phyloP scores from a whole-genome alignment of 2,888 invertebrate genomes.

The Cataglyphis albicans region DNA sequence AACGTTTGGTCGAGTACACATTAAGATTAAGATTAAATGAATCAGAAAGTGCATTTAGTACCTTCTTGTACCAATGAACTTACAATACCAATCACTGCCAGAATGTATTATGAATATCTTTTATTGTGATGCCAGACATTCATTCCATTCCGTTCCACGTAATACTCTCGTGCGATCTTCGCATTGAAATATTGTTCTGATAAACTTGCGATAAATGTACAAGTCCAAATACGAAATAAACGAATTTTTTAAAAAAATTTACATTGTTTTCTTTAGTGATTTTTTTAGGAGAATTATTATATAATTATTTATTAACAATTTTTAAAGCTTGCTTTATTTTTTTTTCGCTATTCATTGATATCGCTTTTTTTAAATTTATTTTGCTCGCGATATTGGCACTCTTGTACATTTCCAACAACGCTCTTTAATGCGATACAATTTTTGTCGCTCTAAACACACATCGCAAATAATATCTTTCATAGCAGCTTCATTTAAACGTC shows the following conservation, averaged over 20 bases:
- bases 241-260: slow-evolving; percentile 77
- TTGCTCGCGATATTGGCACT: neutral
- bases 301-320: neutral
- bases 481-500: slow-evolving; percentile 27
- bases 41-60: slow-evolving; percentile 7
- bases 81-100: slow-evolving; percentile 71
- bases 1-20: slow-evolving; percentile 36
- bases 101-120: slow-evolving; percentile 65
- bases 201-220: slow-evolving; percentile 76
- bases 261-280: slow-evolving; percentile 3
- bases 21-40: slow-evolving; percentile 19
- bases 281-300: slow-evolving; percentile 5
- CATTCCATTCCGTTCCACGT: slow-evolving; percentile 71
- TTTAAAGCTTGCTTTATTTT: slow-evolving; percentile 34
- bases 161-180: slow-evolving; percentile 61
- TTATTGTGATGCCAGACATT: slow-evolving; percentile 68
- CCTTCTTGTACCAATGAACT: slow-evolving; percentile 37
- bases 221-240: slow-evolving; percentile 79
- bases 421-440: slow-evolving; percentile 34
- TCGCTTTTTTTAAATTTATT: neutral
- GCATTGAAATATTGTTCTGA: slow-evolving; percentile 63
- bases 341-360: neutral
- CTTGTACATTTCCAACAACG: slow-evolving; percentile 51
- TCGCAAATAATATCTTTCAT: slow-evolving; percentile 43
- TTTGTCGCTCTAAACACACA: slow-evolving; percentile 26